Conservation (phyloP, 1,140 invertebrate species). For the Caenorhabditis latens region DNA sequence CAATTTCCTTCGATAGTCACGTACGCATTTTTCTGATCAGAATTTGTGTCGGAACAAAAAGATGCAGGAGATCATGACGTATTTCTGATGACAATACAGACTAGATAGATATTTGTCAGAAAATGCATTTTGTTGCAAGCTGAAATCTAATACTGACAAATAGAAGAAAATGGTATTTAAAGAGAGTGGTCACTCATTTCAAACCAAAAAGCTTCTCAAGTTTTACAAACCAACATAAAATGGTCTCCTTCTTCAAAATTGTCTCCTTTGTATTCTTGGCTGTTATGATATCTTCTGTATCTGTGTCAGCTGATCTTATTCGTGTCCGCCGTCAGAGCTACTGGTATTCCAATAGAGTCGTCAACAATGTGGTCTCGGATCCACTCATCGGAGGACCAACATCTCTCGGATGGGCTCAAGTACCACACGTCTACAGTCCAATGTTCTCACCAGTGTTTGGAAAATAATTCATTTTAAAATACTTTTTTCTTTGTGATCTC, state of each 20-base stretch:
- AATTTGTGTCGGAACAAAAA: no score
- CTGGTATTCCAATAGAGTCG: not conserved
- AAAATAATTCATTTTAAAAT: not conserved
- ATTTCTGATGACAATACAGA: no score
- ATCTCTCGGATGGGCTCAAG: slow-evolving; percentile 36
- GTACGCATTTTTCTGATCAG: no score
- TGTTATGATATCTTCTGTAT: not conserved
- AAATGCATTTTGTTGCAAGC: no score
- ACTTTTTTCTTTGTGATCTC: not conserved
- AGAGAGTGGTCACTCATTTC: no score
- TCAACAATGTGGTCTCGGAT: slow-evolving; percentile 18
- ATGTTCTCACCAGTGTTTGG: slow-evolving; percentile 31
- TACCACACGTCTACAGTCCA: slow-evolving; percentile 22
- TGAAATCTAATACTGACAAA: no score
- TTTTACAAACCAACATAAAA: not conserved
- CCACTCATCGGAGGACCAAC: slow-evolving; percentile 32
- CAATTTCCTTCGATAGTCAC: no score
- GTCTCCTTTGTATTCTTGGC: not conserved
- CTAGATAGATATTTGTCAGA: no score
- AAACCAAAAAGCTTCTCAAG: no score
- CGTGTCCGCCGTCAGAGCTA: not conserved
- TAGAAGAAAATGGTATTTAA: no score
- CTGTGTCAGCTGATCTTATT: not conserved
- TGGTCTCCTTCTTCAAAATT: not conserved
- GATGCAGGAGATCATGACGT: no score